Percentiles rank a stretch among this genome's conserved stretches.
phyloP scores from a whole-genome alignment of 2,888 invertebrate genomes.

The Ennomos fuscantarius region DNA sequence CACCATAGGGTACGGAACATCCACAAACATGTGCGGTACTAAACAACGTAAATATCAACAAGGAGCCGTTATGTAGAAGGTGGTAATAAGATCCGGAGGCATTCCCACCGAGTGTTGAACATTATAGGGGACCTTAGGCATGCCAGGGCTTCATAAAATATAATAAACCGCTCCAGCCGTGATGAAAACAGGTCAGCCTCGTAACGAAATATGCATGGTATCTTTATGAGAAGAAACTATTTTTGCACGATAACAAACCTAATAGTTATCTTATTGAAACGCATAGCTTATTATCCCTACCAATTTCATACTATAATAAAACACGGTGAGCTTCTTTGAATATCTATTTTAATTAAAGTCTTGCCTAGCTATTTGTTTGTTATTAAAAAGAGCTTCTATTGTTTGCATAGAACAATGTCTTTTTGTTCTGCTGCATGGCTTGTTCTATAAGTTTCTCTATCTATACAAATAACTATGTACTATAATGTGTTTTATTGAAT shows the following conservation, averaged over 20 bases:
- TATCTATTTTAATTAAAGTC: conserved; percentile 21
- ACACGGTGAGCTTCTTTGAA: conserved; percentile 4
- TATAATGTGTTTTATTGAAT: too few relatives aligned
- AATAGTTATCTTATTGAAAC: conserved; percentile 7
- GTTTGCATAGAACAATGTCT: conserved; percentile 12
- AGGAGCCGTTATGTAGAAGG: conserved; percentile 56
- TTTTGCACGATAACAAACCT: conserved; percentile 13
- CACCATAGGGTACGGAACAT: conserved; percentile 16
- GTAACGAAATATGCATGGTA: conserved; percentile 31
- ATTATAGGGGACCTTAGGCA: conserved; percentile 67
- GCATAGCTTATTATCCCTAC: conserved; percentile 2
- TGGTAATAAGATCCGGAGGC: conserved; percentile 69
- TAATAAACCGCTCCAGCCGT: conserved; percentile 68
- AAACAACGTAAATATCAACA: conserved; percentile 56
- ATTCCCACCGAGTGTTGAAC: conserved; percentile 63
- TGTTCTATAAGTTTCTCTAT: neutral
- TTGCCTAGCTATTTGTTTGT: conserved; percentile 11
- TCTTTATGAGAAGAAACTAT: conserved; percentile 26
- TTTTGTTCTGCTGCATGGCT: conserved; percentile 5
- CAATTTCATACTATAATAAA: conserved; percentile 3
- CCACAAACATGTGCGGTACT: conserved; percentile 33
- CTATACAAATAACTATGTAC: too few relatives aligned
- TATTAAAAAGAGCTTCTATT: conserved; percentile 8
- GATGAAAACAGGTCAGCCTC: conserved; percentile 63
- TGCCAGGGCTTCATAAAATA: conserved; percentile 77